Conservation (phyloP, 2,113 vertebrate species). For the Oreochromis niloticus region DNA sequence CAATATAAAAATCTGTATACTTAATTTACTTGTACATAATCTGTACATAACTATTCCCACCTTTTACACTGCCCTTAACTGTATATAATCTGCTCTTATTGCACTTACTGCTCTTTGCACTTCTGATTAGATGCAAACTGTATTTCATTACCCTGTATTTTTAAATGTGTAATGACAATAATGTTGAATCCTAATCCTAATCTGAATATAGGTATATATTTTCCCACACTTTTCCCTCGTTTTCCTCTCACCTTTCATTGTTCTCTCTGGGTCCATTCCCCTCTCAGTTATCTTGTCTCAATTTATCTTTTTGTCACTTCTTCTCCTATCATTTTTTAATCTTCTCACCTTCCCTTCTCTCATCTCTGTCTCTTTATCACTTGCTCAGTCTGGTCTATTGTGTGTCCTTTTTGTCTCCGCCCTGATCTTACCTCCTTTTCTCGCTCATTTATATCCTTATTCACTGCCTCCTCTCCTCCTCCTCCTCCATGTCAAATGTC, state of each 20-base stretch:
- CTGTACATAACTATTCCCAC: neutral
- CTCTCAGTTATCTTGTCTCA: conserved; percentile 28
- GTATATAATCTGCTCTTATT: neutral
- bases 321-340: neutral
- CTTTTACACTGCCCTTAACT: neutral
- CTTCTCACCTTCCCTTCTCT: conserved; percentile 16
- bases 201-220: neutral
- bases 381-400: neutral
- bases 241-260: conserved; percentile 5
- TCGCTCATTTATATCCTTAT: neutral
- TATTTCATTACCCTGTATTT: neutral
- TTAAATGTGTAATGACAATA: neutral
- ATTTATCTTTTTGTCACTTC: conserved; percentile 38
- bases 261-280: neutral
- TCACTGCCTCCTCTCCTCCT: neutral
- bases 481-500: neutral
- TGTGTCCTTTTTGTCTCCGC: neutral
- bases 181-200: neutral
- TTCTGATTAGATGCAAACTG: neutral
- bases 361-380: conserved; percentile 1
- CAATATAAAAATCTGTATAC: neutral
- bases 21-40: neutral
- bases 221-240: neutral
- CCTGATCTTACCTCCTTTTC: neutral
- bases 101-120: neutral